phyloP scores from a whole-genome alignment of 2,888 invertebrate genomes.

The Dryocosmus kuriphilus region DNA sequence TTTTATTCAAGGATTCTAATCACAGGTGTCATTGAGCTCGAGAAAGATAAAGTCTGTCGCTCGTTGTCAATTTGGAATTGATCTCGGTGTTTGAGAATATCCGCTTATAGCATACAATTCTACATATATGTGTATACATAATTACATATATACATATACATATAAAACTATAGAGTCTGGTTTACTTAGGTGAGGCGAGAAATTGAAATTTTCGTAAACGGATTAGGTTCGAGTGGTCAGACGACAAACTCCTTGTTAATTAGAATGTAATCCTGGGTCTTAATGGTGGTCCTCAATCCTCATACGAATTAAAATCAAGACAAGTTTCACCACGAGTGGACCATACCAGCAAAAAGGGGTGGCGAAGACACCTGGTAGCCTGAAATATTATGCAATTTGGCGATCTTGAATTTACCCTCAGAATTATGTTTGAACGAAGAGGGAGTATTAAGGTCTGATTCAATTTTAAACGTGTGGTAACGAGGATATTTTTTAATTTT shows the following conservation, averaged over 20 bases:
- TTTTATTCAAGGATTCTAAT: neutral
- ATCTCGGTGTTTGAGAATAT: conserved; percentile 49
- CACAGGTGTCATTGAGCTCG: conserved; percentile 15
- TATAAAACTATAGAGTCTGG: conserved; percentile 52
- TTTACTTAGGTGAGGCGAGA: conserved; percentile 64
- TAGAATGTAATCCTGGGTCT: conserved; percentile 59
- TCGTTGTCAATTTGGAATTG: conserved; percentile 61
- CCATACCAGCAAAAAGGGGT: conserved; percentile 5
- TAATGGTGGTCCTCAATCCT: conserved; percentile 42
- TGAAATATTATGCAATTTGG: conserved; percentile 2
- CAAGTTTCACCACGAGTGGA: conserved; percentile 8
- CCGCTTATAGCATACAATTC: conserved; percentile 4
- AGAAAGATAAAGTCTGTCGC: conserved; percentile 67
- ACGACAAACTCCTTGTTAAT: conserved; percentile 69
- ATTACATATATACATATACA: neutral
- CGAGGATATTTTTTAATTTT: neutral
- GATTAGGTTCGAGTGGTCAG: conserved; percentile 68
- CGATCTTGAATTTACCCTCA: conserved; percentile 10
- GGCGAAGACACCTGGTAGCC: neutral
- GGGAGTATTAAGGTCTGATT: neutral
- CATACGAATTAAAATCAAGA: conserved; percentile 28
- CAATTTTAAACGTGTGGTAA: neutral
- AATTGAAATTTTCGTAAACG: conserved; percentile 76
- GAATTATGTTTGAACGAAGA: conserved; percentile 6
- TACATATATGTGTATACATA: neutral